Conservation (phyloP, 2,797 vertebrate genomes). For the Pseudocheirus occidentalis region DNA sequence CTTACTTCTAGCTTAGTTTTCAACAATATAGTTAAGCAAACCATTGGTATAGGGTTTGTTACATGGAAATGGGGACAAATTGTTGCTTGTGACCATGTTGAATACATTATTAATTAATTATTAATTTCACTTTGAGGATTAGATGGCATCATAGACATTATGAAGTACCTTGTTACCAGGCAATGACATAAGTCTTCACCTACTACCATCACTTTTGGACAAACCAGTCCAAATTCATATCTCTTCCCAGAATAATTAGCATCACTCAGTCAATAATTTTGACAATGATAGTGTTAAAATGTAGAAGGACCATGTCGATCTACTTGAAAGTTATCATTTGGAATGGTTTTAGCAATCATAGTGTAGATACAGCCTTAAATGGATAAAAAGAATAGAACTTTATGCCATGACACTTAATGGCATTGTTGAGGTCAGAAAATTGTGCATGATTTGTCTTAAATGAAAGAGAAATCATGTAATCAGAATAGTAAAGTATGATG, state of each 20-base stretch:
- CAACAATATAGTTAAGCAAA: not conserved
- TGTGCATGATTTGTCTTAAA: not conserved
- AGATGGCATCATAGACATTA: not conserved
- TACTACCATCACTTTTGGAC: not conserved
- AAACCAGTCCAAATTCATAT: not conserved
- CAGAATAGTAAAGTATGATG: not conserved
- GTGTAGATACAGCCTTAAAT: not conserved
- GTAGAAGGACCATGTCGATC: not conserved
- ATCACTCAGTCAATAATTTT: not conserved
- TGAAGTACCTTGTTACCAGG: not conserved
- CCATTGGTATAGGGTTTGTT: not conserved
- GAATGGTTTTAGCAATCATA: not conserved
- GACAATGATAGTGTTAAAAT: not conserved
- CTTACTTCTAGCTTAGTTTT: not conserved
- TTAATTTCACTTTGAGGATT: not conserved
- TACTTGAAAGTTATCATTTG: not conserved
- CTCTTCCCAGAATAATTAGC: not conserved
- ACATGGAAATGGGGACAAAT: not conserved
- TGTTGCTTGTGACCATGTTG: not conserved
- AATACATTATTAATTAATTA: too few species aligned
- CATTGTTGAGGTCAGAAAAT: not conserved
- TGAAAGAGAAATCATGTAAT: not conserved
- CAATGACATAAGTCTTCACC: not conserved
- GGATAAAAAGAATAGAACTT: not conserved
- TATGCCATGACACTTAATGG: not conserved